Base-by-base conservation (phyloP, 2,113 vertebrate genomes). In the Ammospiza nelsoni region DNA sequence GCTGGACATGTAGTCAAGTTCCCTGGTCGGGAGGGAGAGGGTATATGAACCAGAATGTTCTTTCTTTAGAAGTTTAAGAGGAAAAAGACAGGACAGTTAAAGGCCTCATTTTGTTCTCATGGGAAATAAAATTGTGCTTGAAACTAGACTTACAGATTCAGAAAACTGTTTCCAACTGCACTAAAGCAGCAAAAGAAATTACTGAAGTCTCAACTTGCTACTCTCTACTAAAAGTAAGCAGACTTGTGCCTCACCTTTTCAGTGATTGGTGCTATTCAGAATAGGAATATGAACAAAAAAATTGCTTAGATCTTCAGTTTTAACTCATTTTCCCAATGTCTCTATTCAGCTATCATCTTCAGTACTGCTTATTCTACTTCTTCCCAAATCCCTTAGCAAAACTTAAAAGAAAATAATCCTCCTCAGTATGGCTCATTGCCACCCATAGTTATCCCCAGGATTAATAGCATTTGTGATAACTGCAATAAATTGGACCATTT, bases 381-480 rank as follows among this genome's bases (percentile, higher is more conserved):
- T 73, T 83, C 43, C 51, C 15, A 85, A 87, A 93, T 87, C 54
- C 58, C 54, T 66, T 51, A 73, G 52, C 23, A 91, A 89, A 91
- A 87, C 27, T 71, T 75, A 48, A 54, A 29, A 82, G 77, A 87
- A 94, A 96, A 79, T 61, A 87, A 89, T 68, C 52, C 48, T 89
- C 17, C 61, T 85, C 39, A 41, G 71, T 44, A 22, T 73, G 72
- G 86, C 39, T 97, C 46, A n/a, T 88, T 89, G 78, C 81, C 71
- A 91, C 83, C 74, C 5, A 8, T 84, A 1, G 37, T 84, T 94
- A 95, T 89, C 81, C 75, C 75, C 73, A 46, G 84, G 91, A 96
- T 94, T 97, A 95, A 95, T 69, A 91, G 28, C 39, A 86, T 89
- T 87, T 93, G 71, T 86, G 89, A 63, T 95, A 94, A 97, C 59